Percentiles rank a stretch among this genome's conserved stretches.
phyloP scores from a whole-genome alignment of 92 coral and sea anemone genomes.

The Hydrozoanthus gracilis region DNA sequence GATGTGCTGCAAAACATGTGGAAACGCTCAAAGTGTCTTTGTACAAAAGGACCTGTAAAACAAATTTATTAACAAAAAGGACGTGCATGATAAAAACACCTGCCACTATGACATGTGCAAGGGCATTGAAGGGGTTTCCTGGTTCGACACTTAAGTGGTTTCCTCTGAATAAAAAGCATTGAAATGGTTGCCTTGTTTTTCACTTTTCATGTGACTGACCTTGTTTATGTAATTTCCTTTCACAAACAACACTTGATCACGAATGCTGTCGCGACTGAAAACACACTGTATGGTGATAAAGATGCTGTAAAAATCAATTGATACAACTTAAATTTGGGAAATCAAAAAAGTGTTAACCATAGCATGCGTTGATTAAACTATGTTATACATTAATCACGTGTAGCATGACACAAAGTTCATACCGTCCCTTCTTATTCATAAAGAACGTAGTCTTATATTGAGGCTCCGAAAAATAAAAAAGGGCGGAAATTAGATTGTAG shows the following conservation, averaged over 20 bases:
- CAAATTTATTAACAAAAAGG: constrained; percentile 4
- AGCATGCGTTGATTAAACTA: no score
- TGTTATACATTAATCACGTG: no score
- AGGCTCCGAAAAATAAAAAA: no score
- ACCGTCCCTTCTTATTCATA: no score
- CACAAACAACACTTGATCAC: not conserved
- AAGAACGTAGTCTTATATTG: no score
- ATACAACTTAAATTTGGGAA: not conserved
- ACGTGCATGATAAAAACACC: constrained; percentile 24
- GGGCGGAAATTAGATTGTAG: no score
- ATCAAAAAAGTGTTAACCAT: no score
- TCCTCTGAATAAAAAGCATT: not conserved
- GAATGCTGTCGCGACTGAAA: not conserved
- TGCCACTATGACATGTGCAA: constrained; percentile 32
- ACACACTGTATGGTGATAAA: not conserved
- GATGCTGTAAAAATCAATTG: not conserved
- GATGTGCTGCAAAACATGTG: constrained; percentile 37
- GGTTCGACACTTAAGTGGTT: not conserved
- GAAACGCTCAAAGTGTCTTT: not conserved
- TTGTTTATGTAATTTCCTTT: constrained; percentile 4
- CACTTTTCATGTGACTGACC: not conserved
- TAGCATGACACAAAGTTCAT: no score
- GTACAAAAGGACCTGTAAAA: constrained; percentile 14
- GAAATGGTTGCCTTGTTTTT: not conserved
- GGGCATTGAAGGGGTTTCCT: constrained; percentile 13